A percentile compares a stretch with the other conserved stretches of the same genome.
Conservation (phyloP, 2,888 invertebrate genomes). For the Pecten maximus region DNA sequence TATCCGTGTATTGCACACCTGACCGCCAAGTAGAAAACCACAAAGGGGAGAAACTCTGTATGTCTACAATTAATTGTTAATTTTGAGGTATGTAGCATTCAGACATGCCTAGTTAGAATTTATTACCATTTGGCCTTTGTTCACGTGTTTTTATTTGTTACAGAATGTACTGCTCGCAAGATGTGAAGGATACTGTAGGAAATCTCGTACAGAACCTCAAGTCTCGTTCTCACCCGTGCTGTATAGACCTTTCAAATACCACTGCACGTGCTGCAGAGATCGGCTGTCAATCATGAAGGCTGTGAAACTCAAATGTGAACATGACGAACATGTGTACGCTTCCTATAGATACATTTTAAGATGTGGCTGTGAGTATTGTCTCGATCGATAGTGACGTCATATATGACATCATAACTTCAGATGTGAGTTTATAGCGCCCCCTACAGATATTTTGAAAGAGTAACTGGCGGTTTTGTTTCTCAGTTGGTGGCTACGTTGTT, state of each 20-base stretch:
- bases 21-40: too few species aligned
- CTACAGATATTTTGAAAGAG: background rate
- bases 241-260: constrained; percentile 61
- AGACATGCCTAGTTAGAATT: too few species aligned
- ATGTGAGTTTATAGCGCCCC: background rate
- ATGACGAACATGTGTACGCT: constrained; percentile 58
- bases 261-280: constrained; percentile 64
- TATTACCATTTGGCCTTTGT: too few species aligned
- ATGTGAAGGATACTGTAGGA: constrained; percentile 64
- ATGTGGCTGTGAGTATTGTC: constrained; percentile 59
- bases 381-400: background rate
- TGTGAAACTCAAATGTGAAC: constrained; percentile 59
- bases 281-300: constrained; percentile 67
- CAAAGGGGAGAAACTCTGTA: too few species aligned
- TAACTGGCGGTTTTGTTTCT: too few species aligned
- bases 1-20: too few species aligned
- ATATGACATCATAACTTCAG: background rate
- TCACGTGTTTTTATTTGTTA: constrained; percentile 37
- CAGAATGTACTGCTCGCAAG: constrained; percentile 64
- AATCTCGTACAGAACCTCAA: constrained; percentile 60
- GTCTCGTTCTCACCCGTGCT: constrained; percentile 64
- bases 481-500: background rate
- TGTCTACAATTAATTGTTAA: too few species aligned
- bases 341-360: constrained; percentile 66
- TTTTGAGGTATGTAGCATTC: too few species aligned